Percentiles rank a stretch among this genome's conserved stretches.
Conservation (phyloP, 2,888 invertebrate genomes). For the Metopia argyrocephala region DNA sequence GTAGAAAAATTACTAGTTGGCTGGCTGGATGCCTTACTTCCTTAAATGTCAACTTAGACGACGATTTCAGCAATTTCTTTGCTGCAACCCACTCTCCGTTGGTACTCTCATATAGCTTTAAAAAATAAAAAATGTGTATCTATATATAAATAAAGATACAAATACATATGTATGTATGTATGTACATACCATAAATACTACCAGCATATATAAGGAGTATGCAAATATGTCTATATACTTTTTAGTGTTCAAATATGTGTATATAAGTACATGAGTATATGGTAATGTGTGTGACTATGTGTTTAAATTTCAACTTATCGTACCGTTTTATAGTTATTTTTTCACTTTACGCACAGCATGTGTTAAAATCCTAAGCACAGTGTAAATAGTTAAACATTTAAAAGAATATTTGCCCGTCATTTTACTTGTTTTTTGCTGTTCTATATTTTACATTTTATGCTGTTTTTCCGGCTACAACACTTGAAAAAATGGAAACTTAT, state of each 20-base stretch:
- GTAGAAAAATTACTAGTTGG: slow-evolving; percentile 17
- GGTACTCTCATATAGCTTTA: background rate
- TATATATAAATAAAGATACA: background rate
- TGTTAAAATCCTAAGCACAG: slow-evolving; percentile 41
- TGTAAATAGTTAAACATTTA: slow-evolving; percentile 33
- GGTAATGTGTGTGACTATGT: too few species aligned
- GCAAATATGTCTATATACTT: background rate
- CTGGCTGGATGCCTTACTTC: slow-evolving; percentile 10
- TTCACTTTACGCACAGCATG: slow-evolving; percentile 55
- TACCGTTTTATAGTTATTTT: slow-evolving; percentile 42
- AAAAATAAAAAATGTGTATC: background rate
- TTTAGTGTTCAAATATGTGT: background rate
- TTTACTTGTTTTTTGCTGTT: background rate
- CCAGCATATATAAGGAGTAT: background rate
- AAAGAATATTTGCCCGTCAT: slow-evolving; percentile 20
- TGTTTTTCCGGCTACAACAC: background rate
- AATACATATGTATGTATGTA: background rate
- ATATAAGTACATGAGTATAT: background rate
- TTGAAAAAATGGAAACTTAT: too few species aligned
- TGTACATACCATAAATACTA: background rate
- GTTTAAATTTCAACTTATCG: slow-evolving; percentile 1
- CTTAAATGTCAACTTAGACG: slow-evolving; percentile 43
- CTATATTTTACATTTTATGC: background rate
- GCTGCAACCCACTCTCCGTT: background rate
- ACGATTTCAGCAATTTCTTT: background rate